Evolutionary conservation across 64 coral and sea anemone species (phyloP), one percentile per base, ranked within the genome.

Genomic region (Montipora sp.): DNA sequence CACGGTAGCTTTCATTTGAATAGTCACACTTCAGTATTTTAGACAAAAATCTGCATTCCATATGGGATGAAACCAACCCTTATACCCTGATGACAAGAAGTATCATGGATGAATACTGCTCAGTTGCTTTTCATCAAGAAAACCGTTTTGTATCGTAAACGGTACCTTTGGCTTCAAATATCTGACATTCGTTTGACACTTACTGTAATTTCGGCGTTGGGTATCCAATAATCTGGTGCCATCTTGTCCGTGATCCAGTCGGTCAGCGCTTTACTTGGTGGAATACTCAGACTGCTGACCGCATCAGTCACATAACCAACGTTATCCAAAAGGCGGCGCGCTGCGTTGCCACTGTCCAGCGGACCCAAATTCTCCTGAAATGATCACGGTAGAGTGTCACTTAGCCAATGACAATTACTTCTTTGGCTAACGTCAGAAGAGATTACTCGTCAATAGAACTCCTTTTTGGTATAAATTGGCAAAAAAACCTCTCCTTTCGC

Each of bases 161-260:
- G 7, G 11, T 6, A 11, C 11, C 53, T 57, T 57, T 57, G 53
- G 6, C 53, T 57, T 11, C 11, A 11, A 11, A 8, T 11, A 11
- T 57, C 3, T 57, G 11, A 57, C 6, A 6, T 57, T 57, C 53
- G 11, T 57, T 57, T 57, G 1, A 57, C 60, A 50, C 80, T 83
- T 11, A 99, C 98, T 75, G 80, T 92, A 50, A 99, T 99, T 75
- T 96, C 57, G 1, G 94, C 70, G 68, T 99, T 99, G 24, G 98
- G 94, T 46, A 94, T 72, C 98, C 98, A 99, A 65, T 99, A 99
- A n/a, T 91, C 92, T 5, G 98, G 98, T 4, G 95, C 95, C 49
- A 99, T 80, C 80, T 93, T 73, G 74, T 99, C 98, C 60, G 98
- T 92, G 57, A 99, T 93, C 89, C 94, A 99, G 45, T 84, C 89